Conservation (phyloP, 2,113 vertebrate genomes). For the Anas platyrhynchos region DNA sequence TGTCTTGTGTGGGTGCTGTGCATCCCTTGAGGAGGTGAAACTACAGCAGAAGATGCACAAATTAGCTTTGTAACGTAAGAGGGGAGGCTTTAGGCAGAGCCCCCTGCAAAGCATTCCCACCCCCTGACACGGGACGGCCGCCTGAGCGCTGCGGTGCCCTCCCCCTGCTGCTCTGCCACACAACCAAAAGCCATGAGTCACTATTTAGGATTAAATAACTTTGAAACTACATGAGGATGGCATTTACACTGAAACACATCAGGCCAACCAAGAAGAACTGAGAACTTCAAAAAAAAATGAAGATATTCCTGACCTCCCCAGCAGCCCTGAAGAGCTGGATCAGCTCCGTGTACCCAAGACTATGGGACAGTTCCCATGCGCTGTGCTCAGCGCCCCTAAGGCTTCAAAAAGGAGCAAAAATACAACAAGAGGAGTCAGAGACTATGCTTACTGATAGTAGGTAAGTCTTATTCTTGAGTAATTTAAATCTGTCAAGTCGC, state of each 20-base stretch:
- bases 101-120: background rate
- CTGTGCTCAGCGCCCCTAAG: rapidly evolving
- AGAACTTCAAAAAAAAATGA: background rate
- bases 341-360: background rate
- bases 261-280: background rate
- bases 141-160: background rate
- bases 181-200: background rate
- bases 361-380: background rate
- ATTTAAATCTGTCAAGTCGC: background rate
- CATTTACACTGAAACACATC: background rate
- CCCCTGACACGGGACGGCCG: rapidly evolving
- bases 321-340: background rate
- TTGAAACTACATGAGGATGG: background rate
- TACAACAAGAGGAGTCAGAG: background rate
- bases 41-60: background rate
- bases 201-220: background rate
- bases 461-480: background rate
- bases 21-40: background rate
- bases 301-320: background rate
- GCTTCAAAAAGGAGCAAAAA: background rate
- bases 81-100: background rate
- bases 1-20: rapidly evolving
- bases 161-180: background rate
- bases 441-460: background rate
- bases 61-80: background rate